Conservation (phyloP, 1,140 invertebrate genomes). For the Phenacoccus solenopsis region DNA sequence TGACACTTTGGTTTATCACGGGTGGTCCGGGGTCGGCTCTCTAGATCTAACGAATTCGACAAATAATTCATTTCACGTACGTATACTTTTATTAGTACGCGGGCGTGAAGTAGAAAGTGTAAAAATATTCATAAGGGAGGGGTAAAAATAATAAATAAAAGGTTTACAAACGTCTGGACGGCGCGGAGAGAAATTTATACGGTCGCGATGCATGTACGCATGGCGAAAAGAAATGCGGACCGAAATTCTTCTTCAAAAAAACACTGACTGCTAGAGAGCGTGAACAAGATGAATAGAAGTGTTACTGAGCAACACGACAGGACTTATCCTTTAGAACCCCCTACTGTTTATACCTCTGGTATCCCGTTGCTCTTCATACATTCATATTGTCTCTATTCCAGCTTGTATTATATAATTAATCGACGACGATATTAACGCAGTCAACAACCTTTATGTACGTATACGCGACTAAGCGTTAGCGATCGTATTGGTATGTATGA, state of each 20-base stretch:
- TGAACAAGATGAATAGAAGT: constrained; percentile 15
- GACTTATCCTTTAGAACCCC: constrained; percentile 9
- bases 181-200: too few species aligned
- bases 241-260: background rate
- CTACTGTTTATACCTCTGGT: constrained; percentile 10
- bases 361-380: constrained; percentile 14
- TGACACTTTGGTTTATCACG: too few species aligned
- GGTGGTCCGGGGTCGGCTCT: too few species aligned
- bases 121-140: too few species aligned
- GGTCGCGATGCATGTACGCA: background rate
- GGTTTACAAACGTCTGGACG: too few species aligned
- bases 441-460: constrained; percentile 9
- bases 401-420: constrained; percentile 15
- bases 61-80: too few species aligned
- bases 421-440: constrained; percentile 12
- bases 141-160: too few species aligned
- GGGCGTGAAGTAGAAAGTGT: too few species aligned
- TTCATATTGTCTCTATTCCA: constrained; percentile 13
- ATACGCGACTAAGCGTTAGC: background rate
- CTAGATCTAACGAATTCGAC: too few species aligned
- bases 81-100: too few species aligned
- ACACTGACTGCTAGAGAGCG: background rate
- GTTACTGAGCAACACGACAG: constrained; percentile 14
- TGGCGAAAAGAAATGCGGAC: background rate
- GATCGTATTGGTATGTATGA: too few species aligned